Conservation (phyloP, 2,888 invertebrate genomes). For the Parascotia fuliginaria region DNA sequence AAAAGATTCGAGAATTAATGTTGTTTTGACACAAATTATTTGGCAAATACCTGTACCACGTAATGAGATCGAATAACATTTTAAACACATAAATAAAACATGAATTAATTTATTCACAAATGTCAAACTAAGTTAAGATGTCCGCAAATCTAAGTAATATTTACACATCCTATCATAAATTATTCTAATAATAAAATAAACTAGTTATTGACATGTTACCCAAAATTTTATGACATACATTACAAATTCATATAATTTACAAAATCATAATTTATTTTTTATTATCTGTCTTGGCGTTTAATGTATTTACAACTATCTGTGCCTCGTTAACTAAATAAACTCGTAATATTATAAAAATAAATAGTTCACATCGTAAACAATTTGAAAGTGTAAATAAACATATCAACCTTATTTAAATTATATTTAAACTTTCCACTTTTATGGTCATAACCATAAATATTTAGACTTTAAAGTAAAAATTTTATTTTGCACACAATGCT, state of each 20-base stretch:
- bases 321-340: conserved; percentile 19
- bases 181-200: background rate
- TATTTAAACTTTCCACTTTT: conserved; percentile 13
- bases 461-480: conserved; percentile 6
- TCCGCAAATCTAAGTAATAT: background rate
- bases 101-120: background rate
- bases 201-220: background rate
- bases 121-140: background rate
- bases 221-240: background rate
- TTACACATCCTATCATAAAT: background rate
- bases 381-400: conserved; percentile 15
- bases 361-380: conserved; percentile 27
- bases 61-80: no score
- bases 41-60: no score
- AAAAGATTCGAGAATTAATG: no score
- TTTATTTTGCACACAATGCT: conserved; percentile 7
- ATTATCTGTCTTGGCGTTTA: conserved; percentile 4
- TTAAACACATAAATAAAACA: background rate
- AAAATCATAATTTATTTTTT: conserved; percentile 6
- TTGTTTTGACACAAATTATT: no score
- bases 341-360: conserved; percentile 21
- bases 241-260: no score
- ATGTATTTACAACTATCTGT: conserved; percentile 10
- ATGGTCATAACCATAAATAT: conserved; percentile 4
- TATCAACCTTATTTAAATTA: conserved; percentile 21